Base-by-base conservation (phyloP, 2,888 invertebrate genomes). In the Amblyjoppa proteus region DNA sequence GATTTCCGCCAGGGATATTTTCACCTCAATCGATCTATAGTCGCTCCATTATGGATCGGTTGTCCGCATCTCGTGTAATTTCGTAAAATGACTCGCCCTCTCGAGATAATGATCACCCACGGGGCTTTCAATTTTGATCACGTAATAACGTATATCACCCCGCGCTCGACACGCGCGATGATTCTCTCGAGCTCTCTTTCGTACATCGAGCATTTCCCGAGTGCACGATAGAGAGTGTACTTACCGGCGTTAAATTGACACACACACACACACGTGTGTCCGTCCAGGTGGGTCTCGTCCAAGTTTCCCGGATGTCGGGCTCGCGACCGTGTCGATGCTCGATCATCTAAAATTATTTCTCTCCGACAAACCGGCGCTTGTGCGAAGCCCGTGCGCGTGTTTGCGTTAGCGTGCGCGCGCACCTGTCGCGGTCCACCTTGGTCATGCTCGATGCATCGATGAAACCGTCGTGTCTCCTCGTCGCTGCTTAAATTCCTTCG, bases 51-150 rank as follows among this genome's bases (percentile, higher is more conserved):
- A 56, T 41, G 25, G 25, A 68, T 28, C 68, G 28, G 51, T 56
- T 28, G 58, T 70, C 69, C 13, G 41, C n/a, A 58, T 31, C 28
- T 58, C 69, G 69, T 31, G 68, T 58, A 70, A 70, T 70, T 58
- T 45, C 31, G n/a, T 70, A 31, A 45, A 58, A 58, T 28, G n/a
- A 28, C 74, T 4, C 58, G 28, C 1, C 20, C 31, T 25, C 28
- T 7, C 5, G 78, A 20, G 70, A 70, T 25, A 5, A 31, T 16
- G 28, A 58, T 69, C 58, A 20, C 58, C 78, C 31, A 13, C 28
- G 69, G 58, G 69, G 45, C 69, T 53, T 66, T 68, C 53, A 77
- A 78, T 78, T 78, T 78, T 69, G 58, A 78, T 58, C 58, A 78
- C 78, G 69, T 69, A 69, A 45, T 13, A 45, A 78, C 78, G 31